Conservation (phyloP, 2,797 vertebrate species). For the Gymnoscopelus braueri region DNA sequence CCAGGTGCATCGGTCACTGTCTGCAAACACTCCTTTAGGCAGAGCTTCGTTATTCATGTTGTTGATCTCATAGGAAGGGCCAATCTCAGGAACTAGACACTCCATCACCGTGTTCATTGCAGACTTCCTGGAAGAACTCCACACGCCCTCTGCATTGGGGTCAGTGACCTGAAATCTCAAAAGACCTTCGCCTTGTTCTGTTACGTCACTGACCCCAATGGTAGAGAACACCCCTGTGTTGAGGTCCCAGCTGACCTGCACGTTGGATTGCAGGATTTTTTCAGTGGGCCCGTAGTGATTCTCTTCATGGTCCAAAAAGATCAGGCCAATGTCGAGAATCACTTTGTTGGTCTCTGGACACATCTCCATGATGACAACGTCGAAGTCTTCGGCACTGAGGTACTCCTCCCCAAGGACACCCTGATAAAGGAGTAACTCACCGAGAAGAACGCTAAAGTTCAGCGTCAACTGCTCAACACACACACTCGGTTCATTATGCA, state of each 20-base stretch:
- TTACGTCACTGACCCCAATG: slow-evolving; percentile 90
- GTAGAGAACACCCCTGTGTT: slow-evolving; percentile 89
- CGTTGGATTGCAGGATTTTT: slow-evolving; percentile 82
- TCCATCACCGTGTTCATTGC: slow-evolving; percentile 95
- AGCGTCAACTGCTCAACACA: slow-evolving; percentile 93
- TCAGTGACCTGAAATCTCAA: slow-evolving; percentile 5
- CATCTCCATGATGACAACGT: slow-evolving; percentile 95
- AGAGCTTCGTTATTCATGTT: slow-evolving; percentile 94
- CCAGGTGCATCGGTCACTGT: slow-evolving; percentile 91
- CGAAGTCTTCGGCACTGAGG: slow-evolving; percentile 94
- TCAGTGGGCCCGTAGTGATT: slow-evolving; percentile 85
- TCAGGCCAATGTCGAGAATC: slow-evolving; percentile 93
- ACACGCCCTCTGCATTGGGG: slow-evolving; percentile 82
- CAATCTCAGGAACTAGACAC: slow-evolving; percentile 92
- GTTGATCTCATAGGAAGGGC: slow-evolving; percentile 87
- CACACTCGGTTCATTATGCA: slow-evolving; percentile 84
- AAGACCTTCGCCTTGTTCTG: slow-evolving; percentile 87
- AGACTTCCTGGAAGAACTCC: slow-evolving; percentile 94
- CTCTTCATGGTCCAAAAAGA: slow-evolving; percentile 88
- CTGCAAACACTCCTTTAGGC: slow-evolving; percentile 92
- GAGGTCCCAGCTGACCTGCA: slow-evolving; percentile 95
- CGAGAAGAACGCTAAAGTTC: slow-evolving; percentile 96
- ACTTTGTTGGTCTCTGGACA: slow-evolving; percentile 93
- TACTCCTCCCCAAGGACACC: slow-evolving; percentile 83
- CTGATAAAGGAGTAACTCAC: slow-evolving; percentile 91